Conservation (phyloP, 1,140 invertebrate genomes). For the Trigoniulus corallinus region DNA sequence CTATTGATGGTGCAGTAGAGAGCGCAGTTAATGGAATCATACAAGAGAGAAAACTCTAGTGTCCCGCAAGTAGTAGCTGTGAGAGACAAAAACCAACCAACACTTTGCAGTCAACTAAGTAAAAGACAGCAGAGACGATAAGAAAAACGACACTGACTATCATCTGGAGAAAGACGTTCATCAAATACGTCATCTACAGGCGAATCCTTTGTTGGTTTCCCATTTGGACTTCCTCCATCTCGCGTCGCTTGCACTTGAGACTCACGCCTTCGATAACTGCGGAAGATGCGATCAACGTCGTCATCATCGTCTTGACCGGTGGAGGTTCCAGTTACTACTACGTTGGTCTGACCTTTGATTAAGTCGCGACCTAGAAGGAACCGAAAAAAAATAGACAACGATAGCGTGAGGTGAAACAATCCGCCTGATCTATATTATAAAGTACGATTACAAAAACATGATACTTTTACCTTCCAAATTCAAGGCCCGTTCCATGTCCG, state of each 20-base stretch:
- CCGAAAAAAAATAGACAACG: not conserved
- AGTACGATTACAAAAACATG: not conserved
- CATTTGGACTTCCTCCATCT: not conserved
- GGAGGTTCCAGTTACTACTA: not conserved
- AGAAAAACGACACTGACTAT: not conserved
- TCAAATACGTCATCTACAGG: not conserved
- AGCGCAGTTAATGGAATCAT: slow-evolving; percentile 51
- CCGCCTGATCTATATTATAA: not conserved
- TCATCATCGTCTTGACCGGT: not conserved
- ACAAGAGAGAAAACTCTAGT: slow-evolving; percentile 58
- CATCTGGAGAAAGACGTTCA: not conserved
- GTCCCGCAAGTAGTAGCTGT: slow-evolving; percentile 21
- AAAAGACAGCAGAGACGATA: not conserved
- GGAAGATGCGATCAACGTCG: not conserved
- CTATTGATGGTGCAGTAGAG: slow-evolving; percentile 61
- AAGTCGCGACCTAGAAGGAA: no score
- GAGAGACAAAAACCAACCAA: not conserved
- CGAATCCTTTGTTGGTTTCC: not conserved
- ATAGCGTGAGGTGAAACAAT: not conserved
- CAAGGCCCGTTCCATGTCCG: not conserved
- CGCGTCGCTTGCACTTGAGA: not conserved
- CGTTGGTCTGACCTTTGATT: no score
- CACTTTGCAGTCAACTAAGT: not conserved
- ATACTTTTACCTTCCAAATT: not conserved
- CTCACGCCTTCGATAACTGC: not conserved